Evolutionary conservation across 1,140 invertebrate genomes (phyloP), one percentile per base, ranked within the genome.

Genomic region (Brachionus asplanchnoidis): DNA sequence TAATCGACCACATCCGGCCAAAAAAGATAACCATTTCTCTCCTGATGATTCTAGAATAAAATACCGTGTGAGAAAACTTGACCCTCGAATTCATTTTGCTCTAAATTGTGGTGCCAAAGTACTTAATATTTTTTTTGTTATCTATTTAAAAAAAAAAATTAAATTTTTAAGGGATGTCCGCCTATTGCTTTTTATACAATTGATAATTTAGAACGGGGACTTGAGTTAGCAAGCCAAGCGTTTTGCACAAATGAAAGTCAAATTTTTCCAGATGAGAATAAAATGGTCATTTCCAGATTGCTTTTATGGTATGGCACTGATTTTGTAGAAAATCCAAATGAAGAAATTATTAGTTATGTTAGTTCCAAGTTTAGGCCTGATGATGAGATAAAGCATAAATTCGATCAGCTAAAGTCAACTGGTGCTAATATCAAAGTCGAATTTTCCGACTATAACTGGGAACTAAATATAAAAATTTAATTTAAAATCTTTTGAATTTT

Each of bases 51-150:
- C 88, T 0, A 86, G 89, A 77, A 23, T 88, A 40, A 87, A 87
- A 83, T 90, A 87, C 86, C 84, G 86, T 6, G 75, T 88, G 14
- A 86, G 87, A 53, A 85, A 85, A 42, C 77, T 89, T 26, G 90
- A 91, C 85, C 89, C 90, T 3, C 85, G 90, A 56, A 89, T 91
- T 77, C 90, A 91, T 86, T 90, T 91, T 88, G 90, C 89, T 50
- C 86, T 91, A 9, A 89, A 89, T 23, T 90, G 89, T 88, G 90
- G 90, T 50, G 90, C 89, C 17, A 88, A 88, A 87, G 88, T 89
- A 85, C 32, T 36, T 7, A 4, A 36, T 36, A 86, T 80, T 80
- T 40, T 40, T 36, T 36, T 7, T 7, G 0, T 36, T 36, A 36
- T 36, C 32, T 36, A 36, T 60, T 40, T 12, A 80, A 32, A 23